These are phyloP conservation scores for Adineta ricciae DNA, from an alignment of 2,888 invertebrate species.

Conservation along the genomic window DNA sequence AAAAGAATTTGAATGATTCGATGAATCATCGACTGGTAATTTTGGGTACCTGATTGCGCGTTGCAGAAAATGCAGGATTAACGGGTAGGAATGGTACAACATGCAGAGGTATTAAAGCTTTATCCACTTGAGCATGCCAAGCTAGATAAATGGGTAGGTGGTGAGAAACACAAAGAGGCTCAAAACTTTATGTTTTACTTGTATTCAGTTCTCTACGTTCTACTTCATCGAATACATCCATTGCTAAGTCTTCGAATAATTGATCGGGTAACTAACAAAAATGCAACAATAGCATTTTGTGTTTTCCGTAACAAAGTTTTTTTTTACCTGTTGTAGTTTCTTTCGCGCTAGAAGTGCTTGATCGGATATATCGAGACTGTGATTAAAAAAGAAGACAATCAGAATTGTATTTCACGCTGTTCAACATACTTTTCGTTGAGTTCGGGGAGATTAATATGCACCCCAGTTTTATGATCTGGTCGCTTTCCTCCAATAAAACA, in stretches of 20 bases:
- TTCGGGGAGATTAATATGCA: slow-evolving; percentile 77
- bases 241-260: slow-evolving; percentile 83
- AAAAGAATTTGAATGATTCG: no score
- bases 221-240: slow-evolving; percentile 95
- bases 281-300: neutral
- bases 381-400: slow-evolving; percentile 35
- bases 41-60: slow-evolving; percentile 81
- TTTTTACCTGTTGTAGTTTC: slow-evolving; percentile 68
- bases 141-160: slow-evolving; percentile 39
- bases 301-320: slow-evolving; percentile 48
- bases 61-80: slow-evolving; percentile 83
- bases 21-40: no score
- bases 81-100: slow-evolving; percentile 86
- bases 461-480: slow-evolving; percentile 60
- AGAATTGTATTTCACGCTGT: neutral
- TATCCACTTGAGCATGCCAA: slow-evolving; percentile 45
- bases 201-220: slow-evolving; percentile 87
- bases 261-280: slow-evolving; percentile 67
- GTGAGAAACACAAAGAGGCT: neutral
- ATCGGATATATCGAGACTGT: slow-evolving; percentile 64
- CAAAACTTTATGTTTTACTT: slow-evolving; percentile 36
- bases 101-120: slow-evolving; percentile 62
- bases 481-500: slow-evolving; percentile 74
- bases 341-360: slow-evolving; percentile 69
- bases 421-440: slow-evolving; percentile 49